Conservation (phyloP, 2,888 invertebrate species). For the Orthosia incerta region DNA sequence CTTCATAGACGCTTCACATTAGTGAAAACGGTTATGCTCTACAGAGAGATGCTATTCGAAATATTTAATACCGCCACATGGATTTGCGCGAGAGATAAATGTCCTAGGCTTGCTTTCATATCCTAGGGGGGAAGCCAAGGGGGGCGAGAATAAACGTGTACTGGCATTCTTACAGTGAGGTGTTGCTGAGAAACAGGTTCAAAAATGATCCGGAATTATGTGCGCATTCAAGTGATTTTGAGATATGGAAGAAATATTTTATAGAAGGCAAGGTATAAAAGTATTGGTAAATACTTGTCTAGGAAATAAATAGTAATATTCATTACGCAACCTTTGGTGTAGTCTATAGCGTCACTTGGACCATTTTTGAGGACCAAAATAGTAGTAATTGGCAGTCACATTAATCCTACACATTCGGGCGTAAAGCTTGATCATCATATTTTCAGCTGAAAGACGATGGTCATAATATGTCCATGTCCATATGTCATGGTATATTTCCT, state of each 20-base stretch:
- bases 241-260: slow-evolving; percentile 1
- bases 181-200: slow-evolving; percentile 32
- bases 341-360: too few relatives aligned
- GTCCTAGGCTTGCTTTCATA: slow-evolving; percentile 39
- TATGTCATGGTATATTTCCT: too few relatives aligned
- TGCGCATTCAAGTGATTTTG: slow-evolving; percentile 12
- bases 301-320: too few relatives aligned
- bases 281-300: too few relatives aligned
- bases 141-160: slow-evolving; percentile 27
- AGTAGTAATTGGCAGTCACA: too few relatives aligned
- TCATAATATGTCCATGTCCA: too few relatives aligned
- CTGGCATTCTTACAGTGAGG: slow-evolving; percentile 36
- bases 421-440: too few relatives aligned
- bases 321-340: too few relatives aligned
- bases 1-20: too few relatives aligned
- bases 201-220: slow-evolving; percentile 30
- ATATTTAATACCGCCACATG: slow-evolving; percentile 73
- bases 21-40: neutral
- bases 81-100: slow-evolving; percentile 64
- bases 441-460: too few relatives aligned
- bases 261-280: neutral
- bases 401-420: too few relatives aligned
- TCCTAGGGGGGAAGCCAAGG: neutral
- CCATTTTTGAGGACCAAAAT: too few relatives aligned
- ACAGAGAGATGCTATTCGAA: slow-evolving; percentile 61